Percentiles rank a stretch among this genome's conserved stretches.
Conservation (phyloP, 2,113 vertebrate species). For the Ophthalmolycus amberensis region DNA sequence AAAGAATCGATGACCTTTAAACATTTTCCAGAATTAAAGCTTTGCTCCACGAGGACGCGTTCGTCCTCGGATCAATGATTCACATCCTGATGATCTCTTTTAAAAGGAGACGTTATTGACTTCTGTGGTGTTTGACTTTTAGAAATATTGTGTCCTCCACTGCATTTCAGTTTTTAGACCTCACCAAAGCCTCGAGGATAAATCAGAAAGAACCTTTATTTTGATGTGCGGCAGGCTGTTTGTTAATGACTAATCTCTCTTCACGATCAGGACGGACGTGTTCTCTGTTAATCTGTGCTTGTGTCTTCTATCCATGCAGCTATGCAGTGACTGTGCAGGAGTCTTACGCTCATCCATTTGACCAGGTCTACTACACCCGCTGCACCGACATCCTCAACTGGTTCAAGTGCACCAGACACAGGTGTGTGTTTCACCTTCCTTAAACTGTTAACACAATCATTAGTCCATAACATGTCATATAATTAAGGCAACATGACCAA, state of each 20-base stretch:
- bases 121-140: not conserved
- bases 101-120: slow-evolving; percentile 1
- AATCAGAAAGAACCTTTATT: not conserved
- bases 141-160: not conserved
- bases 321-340: slow-evolving; percentile 95
- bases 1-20: slow-evolving; percentile 12
- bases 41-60: not conserved
- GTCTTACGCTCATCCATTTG: slow-evolving; percentile 92
- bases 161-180: too few species aligned
- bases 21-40: not conserved
- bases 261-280: too few species aligned
- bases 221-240: not conserved
- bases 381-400: slow-evolving; percentile 97
- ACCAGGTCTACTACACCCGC: slow-evolving; percentile 95
- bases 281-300: not conserved
- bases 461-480: too few species aligned
- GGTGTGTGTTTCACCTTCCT: slow-evolving; percentile 73
- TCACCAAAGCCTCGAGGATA: not conserved
- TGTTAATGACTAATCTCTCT: not conserved
- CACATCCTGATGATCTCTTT: not conserved
- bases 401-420: slow-evolving; percentile 96
- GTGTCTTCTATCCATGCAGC: slow-evolving; percentile 68
- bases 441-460: too few species aligned
- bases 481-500: too few species aligned
- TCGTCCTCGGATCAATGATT: not conserved